Evolutionary conservation across 2,888 invertebrate species (phyloP), one percentile per base, ranked within the genome.

Genomic region (Dromius quadrimaculatus): DNA sequence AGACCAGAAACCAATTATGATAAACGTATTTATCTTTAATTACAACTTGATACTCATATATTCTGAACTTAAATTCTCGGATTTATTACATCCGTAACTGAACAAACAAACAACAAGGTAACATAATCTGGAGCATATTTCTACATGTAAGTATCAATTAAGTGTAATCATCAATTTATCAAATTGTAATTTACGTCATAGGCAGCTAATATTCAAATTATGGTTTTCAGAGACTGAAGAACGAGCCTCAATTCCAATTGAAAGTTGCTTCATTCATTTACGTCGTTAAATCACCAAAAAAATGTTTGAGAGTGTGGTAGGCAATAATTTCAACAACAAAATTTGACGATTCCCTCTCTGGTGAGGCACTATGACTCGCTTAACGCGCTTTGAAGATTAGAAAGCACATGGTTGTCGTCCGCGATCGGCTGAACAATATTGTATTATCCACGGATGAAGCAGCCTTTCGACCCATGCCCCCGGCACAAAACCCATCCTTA

Each of bases 331-430:
- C 8, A 43, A 5, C 23, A 23, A 1, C 11, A 13, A 54, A 23
- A 4, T 28, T 13, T 13, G 23, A 2, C 20, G 15, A 20, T 34
- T 41, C 13, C 38, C 3, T 22, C 13, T 22, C 22, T 61, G 38
- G 38, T 8, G 13, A 9, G 22, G 41, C 38, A 11, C 22, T 23
- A 61, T 15, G 41, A 41, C 38, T 41, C 20, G 23, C 38, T 61
- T 41, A 38, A 41, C 61, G 41, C 38, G 61, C 61, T 54, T 61
- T 61, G 61, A 38, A 28, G 41, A 61, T 61, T 61, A 61, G 61
- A 61, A 61, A 61, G 61, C 61, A 61, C 61, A 41, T 11, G 32
- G 59, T 47, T 47, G 50, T 61, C 41, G 61, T 61, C 50, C 43
- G 15, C 6, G 61, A 61, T 61, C 61, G 41, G 38, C 38, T 32